Conservation (phyloP, 1,140 invertebrate species). For the Drosophila kepulauana region DNA sequence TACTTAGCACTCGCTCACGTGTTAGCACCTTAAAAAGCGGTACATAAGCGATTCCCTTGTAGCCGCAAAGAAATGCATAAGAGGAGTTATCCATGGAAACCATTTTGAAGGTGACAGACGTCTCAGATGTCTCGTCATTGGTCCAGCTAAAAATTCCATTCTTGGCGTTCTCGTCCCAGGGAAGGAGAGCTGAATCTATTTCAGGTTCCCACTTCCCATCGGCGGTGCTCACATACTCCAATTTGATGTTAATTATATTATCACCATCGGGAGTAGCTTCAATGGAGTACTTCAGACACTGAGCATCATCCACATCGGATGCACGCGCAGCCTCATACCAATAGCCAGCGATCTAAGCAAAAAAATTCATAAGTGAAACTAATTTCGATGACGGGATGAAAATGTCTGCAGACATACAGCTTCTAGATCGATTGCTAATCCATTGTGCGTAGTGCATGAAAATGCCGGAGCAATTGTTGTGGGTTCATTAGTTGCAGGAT, state of each 20-base stretch:
- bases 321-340: slow-evolving; percentile 30
- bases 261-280: neutral
- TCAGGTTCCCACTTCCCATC: slow-evolving; percentile 18
- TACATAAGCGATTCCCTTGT: neutral
- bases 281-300: slow-evolving; percentile 8
- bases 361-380: neutral
- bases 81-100: neutral
- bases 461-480: neutral
- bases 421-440: neutral
- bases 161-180: slow-evolving; percentile 18
- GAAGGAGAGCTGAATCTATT: neutral
- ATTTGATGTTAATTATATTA: neutral
- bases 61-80: slow-evolving; percentile 11
- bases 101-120: slow-evolving; percentile 15
- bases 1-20: neutral
- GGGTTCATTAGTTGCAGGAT: neutral
- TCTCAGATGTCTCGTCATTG: neutral
- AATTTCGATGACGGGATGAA: too few relatives aligned
- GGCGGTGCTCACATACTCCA: slow-evolving; percentile 1
- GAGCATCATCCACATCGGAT: neutral
- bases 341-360: slow-evolving; percentile 12
- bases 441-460: neutral
- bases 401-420: slow-evolving; percentile 5
- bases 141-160: slow-evolving; percentile 26
- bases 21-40: slow-evolving; percentile 20